Base-by-base conservation (phyloP, 2,888 invertebrate genomes). In the Philereme vetulata region DNA sequence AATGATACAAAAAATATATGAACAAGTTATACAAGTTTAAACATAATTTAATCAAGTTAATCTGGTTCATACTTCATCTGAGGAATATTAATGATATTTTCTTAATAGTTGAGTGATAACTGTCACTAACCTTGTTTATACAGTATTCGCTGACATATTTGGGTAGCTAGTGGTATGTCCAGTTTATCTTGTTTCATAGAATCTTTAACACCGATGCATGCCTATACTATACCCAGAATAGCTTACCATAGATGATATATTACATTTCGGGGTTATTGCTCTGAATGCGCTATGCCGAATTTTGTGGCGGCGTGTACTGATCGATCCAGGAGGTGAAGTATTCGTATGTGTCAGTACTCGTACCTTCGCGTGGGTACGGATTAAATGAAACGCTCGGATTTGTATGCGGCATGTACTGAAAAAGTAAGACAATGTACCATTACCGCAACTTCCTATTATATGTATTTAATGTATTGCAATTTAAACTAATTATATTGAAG, bases 341-440 rank as follows among this genome's bases (percentile, higher is more conserved):
- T 0, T 10, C n/a, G 21, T 62, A 44, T 0, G 32, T 33, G 45
- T 68, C 68, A 11, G 51, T 43, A 4, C 5, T 21, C 0, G 4
- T 2, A 0, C 63, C 63, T 4, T 43, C 35, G 3, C 0, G 4
- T 0, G 68, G 68, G 33, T 40, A 68, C 11, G 68, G 68, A 49
- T 66, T 68, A 50, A 60, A 65, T 0, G 66, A 49, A 0, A 59
- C 44, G 5, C 55, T 61, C 4, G 34, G 36, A 2, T 6, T 4
- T 1, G 51, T 45, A 0, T 5, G 3, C 6, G 62, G 65, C 42
- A 65, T 60, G 5, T 35, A 42, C 68, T 68, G 63, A 21, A 48
- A 57, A 21, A 21, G 21, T 21, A 21, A 21, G 21, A 21, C 21
- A 21, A 21, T 2, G 21, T 21, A 21, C 21, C 21, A 21, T 21